Evolutionary conservation across 2,888 invertebrate genomes (phyloP).

Genomic region (Tethea ocularis): DNA sequence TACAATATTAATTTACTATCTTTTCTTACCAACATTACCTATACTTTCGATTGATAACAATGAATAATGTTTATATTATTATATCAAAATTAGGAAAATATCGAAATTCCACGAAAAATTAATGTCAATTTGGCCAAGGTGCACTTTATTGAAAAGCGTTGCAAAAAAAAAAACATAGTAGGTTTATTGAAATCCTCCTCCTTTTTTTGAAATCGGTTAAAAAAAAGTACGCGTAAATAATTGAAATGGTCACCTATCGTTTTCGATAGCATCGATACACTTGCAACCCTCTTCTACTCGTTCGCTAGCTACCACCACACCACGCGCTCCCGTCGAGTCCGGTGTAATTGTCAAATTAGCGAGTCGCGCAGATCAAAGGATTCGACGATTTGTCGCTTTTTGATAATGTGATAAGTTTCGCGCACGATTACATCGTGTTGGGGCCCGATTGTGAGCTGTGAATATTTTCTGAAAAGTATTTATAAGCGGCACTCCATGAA

Average conservation of each 20-base stretch:
- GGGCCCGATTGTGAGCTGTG: constrained; percentile 35
- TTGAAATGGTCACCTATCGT: not conserved
- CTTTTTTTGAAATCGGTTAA: no score
- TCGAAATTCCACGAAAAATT: no score
- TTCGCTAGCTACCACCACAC: constrained; percentile 18
- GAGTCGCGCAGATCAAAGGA: constrained; percentile 75
- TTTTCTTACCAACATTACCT: not conserved
- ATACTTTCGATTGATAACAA: no score
- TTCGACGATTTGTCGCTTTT: constrained; percentile 78
- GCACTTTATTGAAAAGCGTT: no score
- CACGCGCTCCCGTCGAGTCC: constrained; percentile 19
- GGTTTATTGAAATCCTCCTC: no score
- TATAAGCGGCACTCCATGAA: not conserved
- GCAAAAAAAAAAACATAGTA: no score
- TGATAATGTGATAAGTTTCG: constrained; percentile 82
- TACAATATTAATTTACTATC: not conserved
- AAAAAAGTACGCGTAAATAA: no score
- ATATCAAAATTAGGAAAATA: no score
- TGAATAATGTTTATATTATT: not conserved
- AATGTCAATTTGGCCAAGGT: no score
- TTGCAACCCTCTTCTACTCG: not conserved
- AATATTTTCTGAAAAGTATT: constrained; percentile 9
- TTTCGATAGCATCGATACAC: not conserved
- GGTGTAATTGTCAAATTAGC: constrained; percentile 79
- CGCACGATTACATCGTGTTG: constrained; percentile 64